Percentiles rank a stretch among this genome's conserved stretches.
These are phyloP conservation scores for Nasonia longicornis DNA, from an alignment of 1,140 invertebrate species.

Conservation along the genomic window DNA sequence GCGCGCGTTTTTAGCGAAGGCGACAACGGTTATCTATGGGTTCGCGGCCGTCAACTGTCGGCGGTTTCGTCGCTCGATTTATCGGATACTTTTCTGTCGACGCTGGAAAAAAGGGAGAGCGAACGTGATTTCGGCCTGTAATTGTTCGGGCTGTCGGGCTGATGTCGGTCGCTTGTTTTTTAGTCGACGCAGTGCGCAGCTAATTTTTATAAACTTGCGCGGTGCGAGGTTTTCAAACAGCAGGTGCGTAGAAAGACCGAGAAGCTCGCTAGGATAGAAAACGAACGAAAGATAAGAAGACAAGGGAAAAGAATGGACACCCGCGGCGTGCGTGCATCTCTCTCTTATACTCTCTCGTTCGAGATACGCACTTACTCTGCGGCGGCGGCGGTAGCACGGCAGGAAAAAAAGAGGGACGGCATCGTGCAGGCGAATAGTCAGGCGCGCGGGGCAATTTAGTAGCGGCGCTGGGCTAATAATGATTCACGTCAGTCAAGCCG, in stretches of 20 bases:
- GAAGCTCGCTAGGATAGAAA: neutral
- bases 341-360: neutral
- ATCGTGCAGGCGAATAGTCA: slow-evolving; percentile 18
- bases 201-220: no score
- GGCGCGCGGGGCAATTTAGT: slow-evolving; percentile 35
- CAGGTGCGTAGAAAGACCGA: neutral
- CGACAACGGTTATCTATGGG: slow-evolving; percentile 31
- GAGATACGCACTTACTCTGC: neutral
- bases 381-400: neutral
- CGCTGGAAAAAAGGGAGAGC: neutral
- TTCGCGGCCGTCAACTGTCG: neutral
- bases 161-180: neutral
- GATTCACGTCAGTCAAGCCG: slow-evolving; percentile 35
- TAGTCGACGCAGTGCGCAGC: neutral
- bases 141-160: slow-evolving; percentile 13
- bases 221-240: neutral
- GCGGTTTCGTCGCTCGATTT: neutral
- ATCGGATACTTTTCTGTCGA: neutral
- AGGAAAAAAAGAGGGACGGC: slow-evolving; percentile 12
- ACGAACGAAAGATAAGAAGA: neutral
- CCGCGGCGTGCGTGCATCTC: neutral
- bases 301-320: neutral
- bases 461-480: slow-evolving; percentile 32
- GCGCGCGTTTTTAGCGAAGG: slow-evolving; percentile 12
- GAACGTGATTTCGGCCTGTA: neutral